These are phyloP conservation scores for Alviniconcha strummeri DNA, from an alignment of 2,888 invertebrate species.

Conservation along the genomic window DNA sequence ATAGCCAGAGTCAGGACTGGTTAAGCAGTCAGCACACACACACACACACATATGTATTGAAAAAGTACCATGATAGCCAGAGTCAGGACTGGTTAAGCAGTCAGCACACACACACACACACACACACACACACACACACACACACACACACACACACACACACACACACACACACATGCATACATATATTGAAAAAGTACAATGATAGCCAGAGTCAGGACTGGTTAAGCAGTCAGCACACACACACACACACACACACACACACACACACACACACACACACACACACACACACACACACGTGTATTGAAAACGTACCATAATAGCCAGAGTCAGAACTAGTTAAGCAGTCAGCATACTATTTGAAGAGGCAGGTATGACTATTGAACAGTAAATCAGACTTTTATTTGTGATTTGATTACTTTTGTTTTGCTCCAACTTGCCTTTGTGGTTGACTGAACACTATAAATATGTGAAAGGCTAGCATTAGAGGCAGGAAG, in stretches of 20 bases:
- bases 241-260: conserved; percentile 6
- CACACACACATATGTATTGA: not conserved
- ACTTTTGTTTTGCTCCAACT: too few relatives aligned
- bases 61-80: not conserved
- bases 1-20: not conserved
- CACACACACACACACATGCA: not conserved
- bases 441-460: too few relatives aligned
- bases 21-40: not conserved
- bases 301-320: not conserved
- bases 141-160: not conserved
- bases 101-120: not conserved
- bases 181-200: not conserved
- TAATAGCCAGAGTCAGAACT: too few relatives aligned
- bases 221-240: not conserved
- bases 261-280: conserved; percentile 3
- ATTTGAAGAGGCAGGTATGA: too few relatives aligned
- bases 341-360: too few relatives aligned
- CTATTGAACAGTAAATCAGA: too few relatives aligned
- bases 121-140: not conserved
- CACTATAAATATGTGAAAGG: too few relatives aligned
- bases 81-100: not conserved
- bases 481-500: too few relatives aligned
- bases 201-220: not conserved
- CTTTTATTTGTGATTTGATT: too few relatives aligned
- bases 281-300: not conserved